Conservation (phyloP, 2,113 vertebrate genomes). For the Phyllopteryx taeniolatus region DNA sequence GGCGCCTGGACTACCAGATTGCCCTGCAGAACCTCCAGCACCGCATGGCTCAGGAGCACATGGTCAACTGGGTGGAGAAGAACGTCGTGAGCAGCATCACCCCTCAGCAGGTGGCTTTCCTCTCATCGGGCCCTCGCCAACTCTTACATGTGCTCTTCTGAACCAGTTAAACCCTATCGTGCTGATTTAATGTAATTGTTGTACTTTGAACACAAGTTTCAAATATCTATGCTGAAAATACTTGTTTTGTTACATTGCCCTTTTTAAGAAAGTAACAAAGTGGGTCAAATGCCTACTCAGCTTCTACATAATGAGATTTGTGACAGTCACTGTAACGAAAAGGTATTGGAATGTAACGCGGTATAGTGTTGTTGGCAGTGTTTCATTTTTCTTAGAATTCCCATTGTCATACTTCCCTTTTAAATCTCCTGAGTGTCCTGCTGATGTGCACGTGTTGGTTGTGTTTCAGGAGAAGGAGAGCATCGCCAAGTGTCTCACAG, state of each 20-base stretch:
- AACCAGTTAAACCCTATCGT: no score
- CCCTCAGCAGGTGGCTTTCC: conserved; percentile 81
- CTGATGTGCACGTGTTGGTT: neutral
- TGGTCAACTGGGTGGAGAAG: conserved; percentile 94
- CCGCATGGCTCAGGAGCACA: conserved; percentile 86
- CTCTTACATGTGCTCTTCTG: neutral
- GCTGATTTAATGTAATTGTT: no score
- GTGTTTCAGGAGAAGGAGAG: conserved; percentile 88
- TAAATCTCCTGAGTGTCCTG: neutral
- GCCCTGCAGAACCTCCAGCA: conserved; percentile 80
- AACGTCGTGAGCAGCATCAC: conserved; percentile 87
- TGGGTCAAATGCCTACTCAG: no score
- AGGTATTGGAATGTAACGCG: no score
- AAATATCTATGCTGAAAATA: no score
- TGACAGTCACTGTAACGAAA: no score
- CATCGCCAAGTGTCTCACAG: conserved; percentile 90
- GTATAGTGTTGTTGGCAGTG: neutral
- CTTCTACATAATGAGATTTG: no score
- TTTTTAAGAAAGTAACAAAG: no score
- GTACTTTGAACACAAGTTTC: no score
- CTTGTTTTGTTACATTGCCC: no score
- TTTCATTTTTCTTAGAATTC: neutral
- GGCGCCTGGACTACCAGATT: conserved; percentile 90
- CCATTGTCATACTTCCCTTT: neutral
- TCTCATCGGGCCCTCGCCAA: neutral